Evolutionary conservation across 2,113 vertebrate species (phyloP), one percentile per base, ranked within the genome.

Genomic region (Cichladusa arquata): DNA sequence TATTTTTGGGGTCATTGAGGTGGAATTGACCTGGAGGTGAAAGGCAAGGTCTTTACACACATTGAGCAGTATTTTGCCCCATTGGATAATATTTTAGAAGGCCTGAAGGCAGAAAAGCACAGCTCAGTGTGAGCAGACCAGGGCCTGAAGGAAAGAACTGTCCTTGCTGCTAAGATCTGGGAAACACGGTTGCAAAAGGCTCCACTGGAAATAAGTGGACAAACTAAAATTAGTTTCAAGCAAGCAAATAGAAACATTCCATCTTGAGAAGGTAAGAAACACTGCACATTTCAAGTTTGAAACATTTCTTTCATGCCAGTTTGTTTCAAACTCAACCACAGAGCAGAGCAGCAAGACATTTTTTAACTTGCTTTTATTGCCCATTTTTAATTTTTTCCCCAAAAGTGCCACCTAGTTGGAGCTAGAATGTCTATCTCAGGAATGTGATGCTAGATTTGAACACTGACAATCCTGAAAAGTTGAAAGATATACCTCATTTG

Each of bases 1-100:
- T 82, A 8, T 12, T 66, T 86, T 71, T 36, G 1, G 65, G 69
- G 64, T 57, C 1, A 0, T 74, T 29, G 60, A 72, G 60, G 79
- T 90, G 25, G 77, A 73, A 93, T 26, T 88, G 64, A 90, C 92
- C 66, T 26, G 42, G 81, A 86, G 80, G 86, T 96, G 86, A 95
- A 92, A 90, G 76, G 48, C 57, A 53, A 88, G 80, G 86, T 95
- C 88, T 92, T 86, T 65, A 69, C 3, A 1, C 79, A 78, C 11
- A 3, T 92, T 60, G 60, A 94, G 88, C 76, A 86, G 36, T 24
- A 42, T 92, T 96, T 94, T 93, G 40, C 64, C 82, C 82, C 65
- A 14, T 1, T 81, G 76, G 40, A 50, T 88, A 93, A 64, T 66
- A 84, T 88, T 93, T 86, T 60, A 92, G 76, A 71, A 81, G 72